These are phyloP conservation scores for Trissoscelio sp. DNA, from an alignment of 2,888 invertebrate species.

Conservation along the genomic window DNA sequence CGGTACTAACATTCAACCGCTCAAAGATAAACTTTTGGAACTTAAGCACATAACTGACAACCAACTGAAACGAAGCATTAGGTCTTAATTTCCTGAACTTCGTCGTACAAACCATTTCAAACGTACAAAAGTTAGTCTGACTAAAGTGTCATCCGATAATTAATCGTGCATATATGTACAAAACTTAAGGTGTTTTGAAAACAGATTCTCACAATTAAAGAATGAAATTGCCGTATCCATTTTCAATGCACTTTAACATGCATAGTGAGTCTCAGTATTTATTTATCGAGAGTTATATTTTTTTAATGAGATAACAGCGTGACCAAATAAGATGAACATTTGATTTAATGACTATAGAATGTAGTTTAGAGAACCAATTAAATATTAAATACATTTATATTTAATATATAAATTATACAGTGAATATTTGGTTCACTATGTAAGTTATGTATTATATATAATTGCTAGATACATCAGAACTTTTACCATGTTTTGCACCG, in stretches of 20 bases:
- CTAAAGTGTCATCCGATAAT: slow-evolving; percentile 7
- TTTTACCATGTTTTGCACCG: too few species aligned
- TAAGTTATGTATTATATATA: too few species aligned
- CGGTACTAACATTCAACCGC: slow-evolving; percentile 85
- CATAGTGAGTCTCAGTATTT: slow-evolving; percentile 13
- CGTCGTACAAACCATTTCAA: slow-evolving; percentile 3
- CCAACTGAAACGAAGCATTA: slow-evolving; percentile 83
- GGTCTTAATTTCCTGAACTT: slow-evolving; percentile 49
- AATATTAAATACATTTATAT: not conserved
- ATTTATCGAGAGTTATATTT: slow-evolving; percentile 34
- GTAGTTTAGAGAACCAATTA: not conserved
- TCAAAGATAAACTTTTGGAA: slow-evolving; percentile 84
- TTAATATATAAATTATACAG: not conserved
- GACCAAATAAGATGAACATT: slow-evolving; percentile 30
- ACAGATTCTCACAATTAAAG: not conserved
- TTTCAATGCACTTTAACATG: not conserved
- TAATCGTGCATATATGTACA: not conserved
- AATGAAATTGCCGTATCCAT: not conserved
- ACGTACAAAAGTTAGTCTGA: slow-evolving; percentile 59
- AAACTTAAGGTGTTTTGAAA: not conserved
- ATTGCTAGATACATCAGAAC: too few species aligned
- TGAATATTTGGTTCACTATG: too few species aligned
- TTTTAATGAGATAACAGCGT: slow-evolving; percentile 19
- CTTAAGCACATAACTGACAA: slow-evolving; percentile 85
- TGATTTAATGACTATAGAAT: slow-evolving; percentile 4